phyloP scores from a whole-genome alignment of 2,797 vertebrate species.

The Etheostoma nigrum region DNA sequence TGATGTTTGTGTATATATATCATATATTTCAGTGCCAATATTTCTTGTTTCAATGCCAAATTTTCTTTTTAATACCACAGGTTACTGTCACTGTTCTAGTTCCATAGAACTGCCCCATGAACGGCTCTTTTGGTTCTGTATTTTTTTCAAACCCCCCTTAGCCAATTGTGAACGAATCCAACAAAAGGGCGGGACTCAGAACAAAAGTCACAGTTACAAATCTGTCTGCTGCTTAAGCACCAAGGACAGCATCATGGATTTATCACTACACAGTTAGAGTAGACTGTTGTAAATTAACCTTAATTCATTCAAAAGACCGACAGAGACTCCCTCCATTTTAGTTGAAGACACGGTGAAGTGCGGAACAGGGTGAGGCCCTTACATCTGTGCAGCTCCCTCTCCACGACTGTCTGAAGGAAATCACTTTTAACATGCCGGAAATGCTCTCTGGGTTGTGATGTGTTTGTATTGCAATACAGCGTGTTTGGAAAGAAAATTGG shows the following conservation, averaged over 20 bases:
- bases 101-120: background rate
- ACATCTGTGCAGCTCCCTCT: background rate
- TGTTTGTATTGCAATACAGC: slow-evolving; percentile 25
- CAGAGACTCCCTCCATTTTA: no score
- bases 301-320: no score
- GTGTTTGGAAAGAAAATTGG: background rate
- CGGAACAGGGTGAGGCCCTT: slow-evolving; percentile 4
- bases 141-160: no score
- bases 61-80: no score
- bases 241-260: background rate
- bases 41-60: no score
- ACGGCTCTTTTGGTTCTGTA: no score
- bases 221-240: background rate
- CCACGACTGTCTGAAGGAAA: slow-evolving; percentile 53
- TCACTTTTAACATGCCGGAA: slow-evolving; percentile 51
- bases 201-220: background rate
- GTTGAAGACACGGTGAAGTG: background rate
- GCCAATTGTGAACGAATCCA: no score
- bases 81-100: no score
- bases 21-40: no score
- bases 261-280: background rate
- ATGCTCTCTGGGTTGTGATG: slow-evolving; percentile 15
- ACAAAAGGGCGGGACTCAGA: background rate
- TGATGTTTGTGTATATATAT: no score
- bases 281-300: background rate